Evolutionary conservation across 1,140 invertebrate species (phyloP).

Genomic region (Lethrus apterus): DNA sequence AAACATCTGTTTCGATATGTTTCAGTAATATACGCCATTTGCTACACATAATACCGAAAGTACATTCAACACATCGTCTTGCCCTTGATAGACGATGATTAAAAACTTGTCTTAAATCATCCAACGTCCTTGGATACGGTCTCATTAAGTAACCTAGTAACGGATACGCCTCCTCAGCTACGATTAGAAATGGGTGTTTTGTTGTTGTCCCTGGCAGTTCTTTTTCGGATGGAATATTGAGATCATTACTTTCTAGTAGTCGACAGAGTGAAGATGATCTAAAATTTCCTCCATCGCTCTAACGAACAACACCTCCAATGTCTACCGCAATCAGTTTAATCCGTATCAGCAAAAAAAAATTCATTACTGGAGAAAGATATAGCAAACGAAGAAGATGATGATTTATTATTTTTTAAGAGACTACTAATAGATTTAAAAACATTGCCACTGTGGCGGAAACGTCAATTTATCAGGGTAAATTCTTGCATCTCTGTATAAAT

Average conservation of each 20-base stretch:
- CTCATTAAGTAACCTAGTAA: constrained; percentile 32
- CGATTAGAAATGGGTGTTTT: not conserved
- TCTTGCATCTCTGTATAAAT: too few species aligned
- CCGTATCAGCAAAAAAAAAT: too few species aligned
- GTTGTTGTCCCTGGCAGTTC: constrained; percentile 1
- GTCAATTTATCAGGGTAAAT: too few species aligned
- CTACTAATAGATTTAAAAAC: too few species aligned
- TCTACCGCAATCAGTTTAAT: too few species aligned
- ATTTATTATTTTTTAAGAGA: too few species aligned
- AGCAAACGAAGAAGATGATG: too few species aligned
- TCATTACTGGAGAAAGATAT: too few species aligned
- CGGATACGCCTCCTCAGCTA: constrained; percentile 29
- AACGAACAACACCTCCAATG: too few species aligned
- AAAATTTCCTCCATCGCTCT: constrained; percentile 37
- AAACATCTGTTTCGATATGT: constrained; percentile 5
- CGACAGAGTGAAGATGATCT: not conserved
- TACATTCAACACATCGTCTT: constrained; percentile 3
- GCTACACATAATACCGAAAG: not conserved
- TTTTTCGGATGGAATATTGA: not conserved
- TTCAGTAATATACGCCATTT: not conserved
- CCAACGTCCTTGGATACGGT: constrained; percentile 24
- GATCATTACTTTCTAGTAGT: constrained; percentile 2
- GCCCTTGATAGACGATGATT: constrained; percentile 9
- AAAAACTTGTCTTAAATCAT: constrained; percentile 13
- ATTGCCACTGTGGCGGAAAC: too few species aligned